These are phyloP conservation scores for Chromis chromis DNA, from an alignment of 2,797 vertebrate species.

Conservation along the genomic window DNA sequence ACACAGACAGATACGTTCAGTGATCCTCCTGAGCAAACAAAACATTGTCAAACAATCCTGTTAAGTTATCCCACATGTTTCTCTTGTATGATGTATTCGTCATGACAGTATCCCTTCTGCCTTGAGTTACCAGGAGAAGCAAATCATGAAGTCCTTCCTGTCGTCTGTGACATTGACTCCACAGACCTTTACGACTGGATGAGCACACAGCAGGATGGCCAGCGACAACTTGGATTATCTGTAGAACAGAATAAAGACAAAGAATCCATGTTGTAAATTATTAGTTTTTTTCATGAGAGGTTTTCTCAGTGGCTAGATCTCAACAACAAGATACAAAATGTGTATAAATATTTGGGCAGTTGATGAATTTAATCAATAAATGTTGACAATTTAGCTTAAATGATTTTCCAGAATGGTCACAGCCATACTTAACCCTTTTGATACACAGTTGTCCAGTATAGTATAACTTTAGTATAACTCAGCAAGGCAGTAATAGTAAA, in stretches of 20 bases:
- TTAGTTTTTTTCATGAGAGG: neutral
- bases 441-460: no score
- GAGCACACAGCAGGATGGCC: conserved; percentile 33
- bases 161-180: conserved; percentile 29
- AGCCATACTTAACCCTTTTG: neutral
- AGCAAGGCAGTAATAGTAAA: neutral
- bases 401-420: neutral
- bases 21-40: conserved; percentile 22
- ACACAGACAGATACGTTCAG: conserved; percentile 29
- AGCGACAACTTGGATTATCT: conserved; percentile 54
- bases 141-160: conserved; percentile 37
- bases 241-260: conserved; percentile 29
- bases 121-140: conserved; percentile 39
- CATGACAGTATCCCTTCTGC: conserved; percentile 48
- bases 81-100: conserved; percentile 45
- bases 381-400: neutral
- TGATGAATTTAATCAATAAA: neutral
- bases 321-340: neutral
- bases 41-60: conserved; percentile 23
- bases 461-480: neutral
- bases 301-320: neutral
- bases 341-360: neutral
- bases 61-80: conserved; percentile 13
- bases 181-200: conserved; percentile 60
- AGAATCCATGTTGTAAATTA: neutral